These are phyloP conservation scores for Doris montereyensis DNA, from an alignment of 2,888 invertebrate species.

Conservation along the genomic window DNA sequence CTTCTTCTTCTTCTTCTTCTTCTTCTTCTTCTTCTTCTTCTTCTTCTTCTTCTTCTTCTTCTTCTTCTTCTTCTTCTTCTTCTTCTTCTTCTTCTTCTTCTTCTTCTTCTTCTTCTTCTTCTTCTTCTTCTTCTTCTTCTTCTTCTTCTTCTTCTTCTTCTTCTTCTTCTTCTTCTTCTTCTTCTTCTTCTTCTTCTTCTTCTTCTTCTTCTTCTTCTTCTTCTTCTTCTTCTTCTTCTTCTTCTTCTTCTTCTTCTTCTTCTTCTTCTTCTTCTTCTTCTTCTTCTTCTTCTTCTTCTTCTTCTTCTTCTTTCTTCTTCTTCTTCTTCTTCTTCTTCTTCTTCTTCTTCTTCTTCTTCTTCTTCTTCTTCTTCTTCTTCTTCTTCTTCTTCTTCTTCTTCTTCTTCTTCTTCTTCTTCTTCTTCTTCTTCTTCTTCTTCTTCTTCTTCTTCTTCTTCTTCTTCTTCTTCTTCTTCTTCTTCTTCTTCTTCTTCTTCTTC, in stretches of 20 bases:
- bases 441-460: slow-evolving; percentile 27
- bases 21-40: neutral
- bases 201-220: neutral
- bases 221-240: neutral
- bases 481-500: no score
- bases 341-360: neutral
- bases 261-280: neutral
- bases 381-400: neutral
- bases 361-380: neutral
- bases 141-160: no score
- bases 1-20: slow-evolving; percentile 1
- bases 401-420: neutral
- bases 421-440: slow-evolving; percentile 14
- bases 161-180: no score
- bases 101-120: neutral
- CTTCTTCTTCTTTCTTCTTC: neutral
- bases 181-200: neutral
- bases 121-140: neutral
- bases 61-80: neutral
- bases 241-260: neutral
- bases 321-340: neutral
- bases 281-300: neutral
- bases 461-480: no score
- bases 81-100: neutral
- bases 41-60: neutral